Evolutionary conservation across 2,113 vertebrate genomes (phyloP).

Genomic region (Macaca nemestrina): DNA sequence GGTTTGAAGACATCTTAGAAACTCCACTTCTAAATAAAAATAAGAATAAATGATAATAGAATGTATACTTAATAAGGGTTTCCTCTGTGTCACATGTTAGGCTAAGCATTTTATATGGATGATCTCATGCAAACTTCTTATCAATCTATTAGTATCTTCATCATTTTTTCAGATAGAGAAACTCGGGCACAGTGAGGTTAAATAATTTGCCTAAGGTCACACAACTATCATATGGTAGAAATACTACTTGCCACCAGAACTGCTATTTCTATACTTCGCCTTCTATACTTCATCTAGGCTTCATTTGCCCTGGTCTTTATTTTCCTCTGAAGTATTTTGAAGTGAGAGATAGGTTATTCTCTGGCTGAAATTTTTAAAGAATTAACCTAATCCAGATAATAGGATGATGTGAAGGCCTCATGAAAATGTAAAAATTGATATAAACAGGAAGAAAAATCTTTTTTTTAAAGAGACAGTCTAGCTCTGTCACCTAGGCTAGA

Average conservation of each 20-base stretch:
- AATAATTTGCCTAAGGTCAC: slow-evolving; percentile 16
- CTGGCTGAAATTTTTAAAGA: background rate
- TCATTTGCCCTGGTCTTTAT: background rate
- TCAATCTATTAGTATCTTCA: background rate
- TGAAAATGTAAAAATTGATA: background rate
- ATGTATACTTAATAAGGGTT: background rate
- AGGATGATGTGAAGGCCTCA: background rate
- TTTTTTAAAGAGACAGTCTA: too few relatives aligned
- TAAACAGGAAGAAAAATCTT: background rate
- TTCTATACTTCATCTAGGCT: background rate
- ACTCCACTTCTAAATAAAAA: background rate
- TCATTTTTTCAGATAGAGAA: background rate
- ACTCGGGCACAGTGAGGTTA: background rate
- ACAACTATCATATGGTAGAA: background rate
- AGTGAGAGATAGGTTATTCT: background rate
- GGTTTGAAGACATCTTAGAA: background rate
- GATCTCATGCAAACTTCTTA: background rate
- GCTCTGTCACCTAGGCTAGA: too few relatives aligned
- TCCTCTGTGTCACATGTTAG: background rate
- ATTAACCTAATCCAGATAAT: background rate
- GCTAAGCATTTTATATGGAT: background rate
- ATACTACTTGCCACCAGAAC: background rate
- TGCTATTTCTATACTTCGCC: background rate
- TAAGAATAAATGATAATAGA: background rate
- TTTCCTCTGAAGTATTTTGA: background rate